Percentiles rank a stretch among this genome's conserved stretches.
These are phyloP conservation scores for Alethe diademata DNA, from an alignment of 2,113 vertebrate genomes.

Conservation along the genomic window DNA sequence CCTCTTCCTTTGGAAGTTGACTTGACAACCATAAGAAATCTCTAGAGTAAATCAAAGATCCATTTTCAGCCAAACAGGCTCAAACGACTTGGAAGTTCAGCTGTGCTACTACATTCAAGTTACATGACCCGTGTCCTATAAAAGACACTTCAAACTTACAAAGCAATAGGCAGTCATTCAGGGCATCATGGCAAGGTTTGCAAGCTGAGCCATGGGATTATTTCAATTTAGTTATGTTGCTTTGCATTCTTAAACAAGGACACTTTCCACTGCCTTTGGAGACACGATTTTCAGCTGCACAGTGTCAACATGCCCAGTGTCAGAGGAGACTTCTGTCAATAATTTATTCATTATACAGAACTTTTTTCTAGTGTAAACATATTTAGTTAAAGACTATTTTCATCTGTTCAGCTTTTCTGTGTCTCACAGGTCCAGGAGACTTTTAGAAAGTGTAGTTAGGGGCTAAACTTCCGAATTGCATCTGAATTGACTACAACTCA, in stretches of 20 bases:
- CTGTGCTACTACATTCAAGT: neutral
- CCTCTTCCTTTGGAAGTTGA: neutral
- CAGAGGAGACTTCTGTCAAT: neutral
- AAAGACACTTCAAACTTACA: neutral
- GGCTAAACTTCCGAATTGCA: neutral
- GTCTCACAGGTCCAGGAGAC: neutral
- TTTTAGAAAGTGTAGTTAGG: neutral
- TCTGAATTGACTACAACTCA: neutral
- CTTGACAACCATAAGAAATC: neutral
- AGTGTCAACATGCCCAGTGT: neutral
- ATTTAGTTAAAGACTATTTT: neutral
- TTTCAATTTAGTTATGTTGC: neutral
- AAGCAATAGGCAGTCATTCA: neutral
- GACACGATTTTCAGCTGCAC: neutral
- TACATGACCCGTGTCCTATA: neutral
- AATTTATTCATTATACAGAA: neutral
- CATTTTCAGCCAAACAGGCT: neutral
- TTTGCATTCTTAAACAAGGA: neutral
- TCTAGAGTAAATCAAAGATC: neutral
- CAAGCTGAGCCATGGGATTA: neutral
- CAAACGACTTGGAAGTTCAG: neutral
- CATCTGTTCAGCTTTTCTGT: neutral
- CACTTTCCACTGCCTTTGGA: neutral
- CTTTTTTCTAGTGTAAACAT: neutral
- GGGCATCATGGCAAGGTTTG: neutral